Base-by-base conservation (phyloP, 1,140 invertebrate genomes). In the Alviniconcha marisindica region DNA sequence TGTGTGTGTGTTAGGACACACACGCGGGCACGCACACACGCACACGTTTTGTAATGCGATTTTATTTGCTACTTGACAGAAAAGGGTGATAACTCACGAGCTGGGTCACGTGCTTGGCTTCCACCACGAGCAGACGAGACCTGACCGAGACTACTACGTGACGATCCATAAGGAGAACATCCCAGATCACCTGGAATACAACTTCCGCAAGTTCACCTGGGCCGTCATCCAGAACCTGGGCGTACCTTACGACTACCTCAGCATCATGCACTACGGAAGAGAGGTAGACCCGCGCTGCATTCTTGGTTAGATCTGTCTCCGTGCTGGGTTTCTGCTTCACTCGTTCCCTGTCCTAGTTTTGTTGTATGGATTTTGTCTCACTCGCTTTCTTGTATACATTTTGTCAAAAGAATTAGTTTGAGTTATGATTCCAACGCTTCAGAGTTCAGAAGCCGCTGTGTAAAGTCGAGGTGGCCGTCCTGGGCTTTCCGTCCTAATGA, bases 211-310 rank as follows among this genome's bases (percentile, higher is more conserved):
- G 92, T 93, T 98, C 42, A 97, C 97, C 14, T 95, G 96, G 7
- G 97, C 98, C 85, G 97, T 99, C 93, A 97, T 99, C 0, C 97
- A 99, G 87, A 98, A 97, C 0, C 93, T 99, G 36, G 97, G 97
- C 0, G 94, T 97, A 83, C 96, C 96, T 0, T 99, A 99, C 89
- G 98, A 99, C 92, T 99, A 98, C 87, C n/a, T 71, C 31, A 91
- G 90, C 71, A 99, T 99, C 83, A 99, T 99, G 98, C 98, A 99
- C 90, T 99, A 99, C 91, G 98, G 89, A 4, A 69, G 69, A 33
- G 85, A 71, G 69, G 89, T 89, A 54, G 82, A 77, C 7, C 24
- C 60, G 28, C 28, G n/a, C n/a, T n/a, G n/a, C n/a, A n/a, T n/a
- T n/a, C n/a, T n/a, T n/a, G n/a, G n/a, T n/a, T n/a, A n/a, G n/a